Base-by-base conservation (phyloP, 2,888 invertebrate genomes). In the Spilosoma lubricipeda region DNA sequence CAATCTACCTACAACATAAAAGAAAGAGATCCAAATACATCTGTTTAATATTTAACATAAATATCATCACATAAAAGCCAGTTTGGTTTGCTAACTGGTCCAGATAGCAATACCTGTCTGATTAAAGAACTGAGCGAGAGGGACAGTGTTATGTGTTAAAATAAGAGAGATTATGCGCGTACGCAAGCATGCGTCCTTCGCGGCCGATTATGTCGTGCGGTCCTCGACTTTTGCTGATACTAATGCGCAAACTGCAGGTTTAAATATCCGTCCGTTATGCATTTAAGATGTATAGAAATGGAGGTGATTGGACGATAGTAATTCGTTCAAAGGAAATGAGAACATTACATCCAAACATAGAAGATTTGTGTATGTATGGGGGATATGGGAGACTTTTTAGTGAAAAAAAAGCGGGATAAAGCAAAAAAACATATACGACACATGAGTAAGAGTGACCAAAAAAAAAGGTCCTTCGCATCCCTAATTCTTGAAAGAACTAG, bases 111-210 rank as follows among this genome's bases (percentile, higher is more conserved):
- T 89, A 89, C 89, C 85, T 82, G 86, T 84, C 81, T 86, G 87
- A 87, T 88, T 87, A 87, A 89, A 87, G 86, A 86, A 82, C 77
- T 80, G 82, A 84, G 80, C 79, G 87, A 87, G 80, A 86, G 89
- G 88, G 88, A 87, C 74, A 81, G 77, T 79, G 75, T 76, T 82
- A 83, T 85, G 82, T 39, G 89, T 71, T 77, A 42, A 86, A 91
- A 78, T 18, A 88, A 81, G 90, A 90, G 5, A 76, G 65, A 78
- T 45, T 73, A 87, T 90, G 91, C 90, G 91, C 91, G 92, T 93
- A 93, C 93, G 92, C 92, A 91, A 90, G 91, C 93, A 91, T 89
- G 92, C 93, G 94, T 94, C 94, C 94, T 94, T 95, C 93, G 92
- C 89, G 90, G 90, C 89, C 90, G 90, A 88, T 90, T 89, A 90